phyloP scores from a whole-genome alignment of 92 coral and sea anemone species.

The Parazoanthus darwini region DNA sequence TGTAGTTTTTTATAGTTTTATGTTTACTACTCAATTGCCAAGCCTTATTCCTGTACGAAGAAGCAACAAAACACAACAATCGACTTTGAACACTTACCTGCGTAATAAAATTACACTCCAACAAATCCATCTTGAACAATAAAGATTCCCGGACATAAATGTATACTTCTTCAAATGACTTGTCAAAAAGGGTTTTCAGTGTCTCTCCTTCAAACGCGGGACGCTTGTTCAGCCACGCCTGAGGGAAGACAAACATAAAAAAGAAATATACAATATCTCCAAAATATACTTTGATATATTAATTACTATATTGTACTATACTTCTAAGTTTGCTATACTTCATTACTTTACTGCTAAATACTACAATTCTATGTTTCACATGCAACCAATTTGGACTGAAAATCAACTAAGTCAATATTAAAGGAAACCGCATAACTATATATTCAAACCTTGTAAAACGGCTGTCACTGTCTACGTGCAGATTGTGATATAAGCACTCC shows the following conservation, averaged over 20 bases:
- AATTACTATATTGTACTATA: too few relatives aligned
- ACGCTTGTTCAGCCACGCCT: conserved; percentile 95
- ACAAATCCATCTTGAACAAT: conserved; percentile 79
- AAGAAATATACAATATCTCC: background rate
- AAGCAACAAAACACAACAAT: background rate
- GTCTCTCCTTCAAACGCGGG: conserved; percentile 75
- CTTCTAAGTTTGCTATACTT: too few relatives aligned
- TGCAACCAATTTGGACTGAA: too few relatives aligned
- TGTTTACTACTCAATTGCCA: background rate
- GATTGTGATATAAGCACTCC: background rate
- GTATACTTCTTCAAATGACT: conserved; percentile 74
- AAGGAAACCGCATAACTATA: too few relatives aligned
- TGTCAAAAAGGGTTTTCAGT: conserved; percentile 74
- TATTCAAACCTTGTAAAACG: too few relatives aligned
- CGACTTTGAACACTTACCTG: conserved; percentile 55
- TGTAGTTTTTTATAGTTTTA: too few relatives aligned
- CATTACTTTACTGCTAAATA: too few relatives aligned
- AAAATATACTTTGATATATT: background rate
- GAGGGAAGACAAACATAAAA: background rate
- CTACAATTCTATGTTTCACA: too few relatives aligned
- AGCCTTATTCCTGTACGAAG: background rate
- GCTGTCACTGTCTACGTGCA: too few relatives aligned
- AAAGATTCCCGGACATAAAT: conserved; percentile 65
- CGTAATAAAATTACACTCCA: conserved; percentile 82
- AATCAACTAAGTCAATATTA: too few relatives aligned